Conservation (phyloP, 2,797 vertebrate genomes). For the Argentina silus region DNA sequence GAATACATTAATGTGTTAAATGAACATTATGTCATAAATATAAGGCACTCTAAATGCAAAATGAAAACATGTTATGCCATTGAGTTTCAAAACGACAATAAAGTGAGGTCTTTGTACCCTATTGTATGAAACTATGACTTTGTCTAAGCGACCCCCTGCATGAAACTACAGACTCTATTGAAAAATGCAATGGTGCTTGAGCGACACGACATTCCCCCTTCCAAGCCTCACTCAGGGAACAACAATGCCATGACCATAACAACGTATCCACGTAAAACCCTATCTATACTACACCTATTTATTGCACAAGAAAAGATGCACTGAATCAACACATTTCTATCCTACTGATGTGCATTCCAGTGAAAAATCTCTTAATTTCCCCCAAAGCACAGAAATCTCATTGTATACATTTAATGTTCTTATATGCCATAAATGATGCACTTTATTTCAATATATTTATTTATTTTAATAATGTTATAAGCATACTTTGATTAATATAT, state of each 20-base stretch:
- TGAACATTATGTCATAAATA: constrained; percentile 92
- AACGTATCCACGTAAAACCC: constrained; percentile 63
- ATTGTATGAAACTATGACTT: constrained; percentile 58
- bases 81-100: constrained; percentile 57
- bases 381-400: constrained; percentile 76
- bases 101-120: constrained; percentile 71
- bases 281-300: constrained; percentile 84
- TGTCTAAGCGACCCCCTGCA: constrained; percentile 48
- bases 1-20: constrained; percentile 74
- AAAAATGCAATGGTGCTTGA: constrained; percentile 51
- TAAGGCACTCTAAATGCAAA: constrained; percentile 99
- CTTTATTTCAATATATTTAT: constrained; percentile 58
- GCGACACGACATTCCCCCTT: constrained; percentile 51
- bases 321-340: constrained; percentile 87
- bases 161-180: constrained; percentile 48
- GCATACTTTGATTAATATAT: constrained; percentile 61
- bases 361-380: constrained; percentile 85
- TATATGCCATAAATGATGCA: constrained; percentile 35
- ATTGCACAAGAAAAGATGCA: constrained; percentile 98
- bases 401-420: constrained; percentile 58
- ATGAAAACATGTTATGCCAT: constrained; percentile 63
- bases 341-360: constrained; percentile 98
- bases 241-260: constrained; percentile 58
- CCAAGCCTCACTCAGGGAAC: constrained; percentile 39
- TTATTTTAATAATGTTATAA: constrained; percentile 39